Evolutionary conservation across 2,113 vertebrate genomes (phyloP).

Genomic region (Apeltes quadracus): DNA sequence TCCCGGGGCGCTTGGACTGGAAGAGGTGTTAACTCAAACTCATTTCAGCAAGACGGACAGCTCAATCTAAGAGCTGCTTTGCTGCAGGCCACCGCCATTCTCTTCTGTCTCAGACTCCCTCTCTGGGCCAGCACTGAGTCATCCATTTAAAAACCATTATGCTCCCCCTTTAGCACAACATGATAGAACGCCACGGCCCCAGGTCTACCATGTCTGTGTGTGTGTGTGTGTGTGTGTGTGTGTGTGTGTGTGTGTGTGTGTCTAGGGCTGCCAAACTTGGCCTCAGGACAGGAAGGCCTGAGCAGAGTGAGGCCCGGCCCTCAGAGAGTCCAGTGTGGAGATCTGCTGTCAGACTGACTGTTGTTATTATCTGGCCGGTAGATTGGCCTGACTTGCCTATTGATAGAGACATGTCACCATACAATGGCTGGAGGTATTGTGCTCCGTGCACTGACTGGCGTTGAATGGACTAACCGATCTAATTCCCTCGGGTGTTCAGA

Average conservation of each 20-base stretch:
- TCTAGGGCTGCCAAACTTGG: constrained; percentile 46
- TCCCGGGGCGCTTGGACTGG: constrained; percentile 73
- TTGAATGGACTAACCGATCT: constrained; percentile 45
- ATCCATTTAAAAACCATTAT: constrained; percentile 90
- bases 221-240: constrained; percentile 37
- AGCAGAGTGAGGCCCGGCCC: constrained; percentile 59
- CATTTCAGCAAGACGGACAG: constrained; percentile 86
- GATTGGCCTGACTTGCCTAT: constrained; percentile 70
- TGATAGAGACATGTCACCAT: constrained; percentile 68
- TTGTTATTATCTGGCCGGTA: constrained; percentile 75
- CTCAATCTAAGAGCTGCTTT: constrained; percentile 84
- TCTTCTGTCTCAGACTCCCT: constrained; percentile 74
- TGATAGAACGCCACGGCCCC: constrained; percentile 79
- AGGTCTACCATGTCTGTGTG: constrained; percentile 44
- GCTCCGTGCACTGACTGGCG: constrained; percentile 52
- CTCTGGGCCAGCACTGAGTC: constrained; percentile 76
- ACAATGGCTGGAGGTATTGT: constrained; percentile 65
- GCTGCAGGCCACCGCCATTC: constrained; percentile 82
- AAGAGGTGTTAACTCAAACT: constrained; percentile 83
- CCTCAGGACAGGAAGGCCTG: constrained; percentile 65
- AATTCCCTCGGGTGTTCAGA: constrained; percentile 26
- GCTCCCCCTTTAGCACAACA: constrained; percentile 85
- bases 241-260: constrained; percentile 60
- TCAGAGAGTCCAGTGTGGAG: constrained; percentile 55
- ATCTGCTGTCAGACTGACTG: constrained; percentile 69